Evolutionary conservation across 1,140 invertebrate genomes (phyloP).

Genomic region (Leptonema lineaticorne): DNA sequence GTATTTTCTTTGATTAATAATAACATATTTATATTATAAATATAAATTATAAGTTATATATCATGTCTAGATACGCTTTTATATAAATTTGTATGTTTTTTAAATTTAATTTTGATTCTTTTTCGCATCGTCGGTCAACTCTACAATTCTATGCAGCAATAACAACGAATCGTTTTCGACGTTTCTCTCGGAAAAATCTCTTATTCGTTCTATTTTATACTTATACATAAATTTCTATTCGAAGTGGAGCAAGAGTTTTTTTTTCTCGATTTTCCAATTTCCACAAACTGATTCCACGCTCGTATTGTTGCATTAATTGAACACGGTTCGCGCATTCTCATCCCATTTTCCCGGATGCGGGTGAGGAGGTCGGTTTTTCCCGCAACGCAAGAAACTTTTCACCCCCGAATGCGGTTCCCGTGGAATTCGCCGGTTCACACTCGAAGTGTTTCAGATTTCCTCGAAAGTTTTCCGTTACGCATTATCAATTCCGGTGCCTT

Average conservation of each 20-base stretch:
- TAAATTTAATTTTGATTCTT: too few relatives aligned
- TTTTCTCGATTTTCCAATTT: neutral
- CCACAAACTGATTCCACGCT: neutral
- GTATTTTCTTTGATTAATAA: too few relatives aligned
- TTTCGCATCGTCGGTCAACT: too few relatives aligned
- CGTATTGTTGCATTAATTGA: neutral
- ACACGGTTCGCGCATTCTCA: neutral
- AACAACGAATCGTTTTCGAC: too few relatives aligned
- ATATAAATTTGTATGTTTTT: too few relatives aligned
- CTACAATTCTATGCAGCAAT: too few relatives aligned
- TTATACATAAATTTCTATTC: neutral
- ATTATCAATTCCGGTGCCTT: slow-evolving; percentile 17
- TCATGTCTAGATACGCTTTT: too few relatives aligned
- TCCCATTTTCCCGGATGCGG: neutral
- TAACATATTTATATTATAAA: too few relatives aligned
- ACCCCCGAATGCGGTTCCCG: neutral
- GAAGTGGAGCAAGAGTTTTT: neutral
- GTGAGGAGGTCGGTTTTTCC: neutral
- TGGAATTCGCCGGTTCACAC: slow-evolving; percentile 3
- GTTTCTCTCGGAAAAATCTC: too few relatives aligned
- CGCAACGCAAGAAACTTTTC: too few relatives aligned
- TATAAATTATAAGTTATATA: too few relatives aligned
- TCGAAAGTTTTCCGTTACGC: slow-evolving; percentile 17
- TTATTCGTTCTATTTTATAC: too few relatives aligned
- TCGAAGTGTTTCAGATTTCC: slow-evolving; percentile 18